Conservation (phyloP, 2,888 invertebrate genomes). For the Calameuta idolon region DNA sequence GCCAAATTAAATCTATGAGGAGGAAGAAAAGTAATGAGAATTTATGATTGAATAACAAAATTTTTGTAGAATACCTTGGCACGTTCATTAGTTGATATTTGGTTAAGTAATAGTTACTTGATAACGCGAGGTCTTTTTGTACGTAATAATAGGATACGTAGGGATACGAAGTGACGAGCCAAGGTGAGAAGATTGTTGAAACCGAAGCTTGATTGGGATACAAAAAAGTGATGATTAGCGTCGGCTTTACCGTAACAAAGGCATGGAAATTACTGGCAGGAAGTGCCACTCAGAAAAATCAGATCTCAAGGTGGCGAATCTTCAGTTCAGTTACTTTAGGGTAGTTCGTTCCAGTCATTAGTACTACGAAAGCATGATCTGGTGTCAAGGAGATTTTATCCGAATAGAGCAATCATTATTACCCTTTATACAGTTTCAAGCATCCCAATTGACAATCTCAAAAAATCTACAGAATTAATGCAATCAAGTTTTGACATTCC, state of each 20-base stretch:
- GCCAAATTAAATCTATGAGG: neutral
- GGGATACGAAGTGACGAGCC: conserved; percentile 34
- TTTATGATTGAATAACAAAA: neutral
- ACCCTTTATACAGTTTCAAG: neutral
- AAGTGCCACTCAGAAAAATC: conserved; percentile 64
- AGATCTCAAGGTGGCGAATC: conserved; percentile 57
- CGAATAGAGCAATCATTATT: neutral
- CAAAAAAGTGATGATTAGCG: conserved; percentile 64
- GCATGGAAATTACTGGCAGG: conserved; percentile 51
- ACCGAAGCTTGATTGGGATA: conserved; percentile 63
- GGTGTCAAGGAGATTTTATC: neutral
- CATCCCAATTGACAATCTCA: neutral
- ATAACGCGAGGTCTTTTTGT: conserved; percentile 24
- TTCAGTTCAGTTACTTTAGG: neutral
- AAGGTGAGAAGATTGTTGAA: conserved; percentile 63
- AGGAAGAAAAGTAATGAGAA: neutral
- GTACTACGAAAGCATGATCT: neutral
- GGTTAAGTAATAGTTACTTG: conserved; percentile 7
- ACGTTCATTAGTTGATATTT: neutral
- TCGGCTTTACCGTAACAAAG: conserved; percentile 52
- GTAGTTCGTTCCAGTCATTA: neutral
- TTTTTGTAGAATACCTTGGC: neutral
- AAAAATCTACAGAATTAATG: neutral
- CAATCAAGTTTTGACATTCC: neutral
- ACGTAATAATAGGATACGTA: conserved; percentile 17